Percentiles rank a stretch among this genome's conserved stretches.
Conservation (phyloP, 2,888 invertebrate genomes). For the Cantharis rufa region DNA sequence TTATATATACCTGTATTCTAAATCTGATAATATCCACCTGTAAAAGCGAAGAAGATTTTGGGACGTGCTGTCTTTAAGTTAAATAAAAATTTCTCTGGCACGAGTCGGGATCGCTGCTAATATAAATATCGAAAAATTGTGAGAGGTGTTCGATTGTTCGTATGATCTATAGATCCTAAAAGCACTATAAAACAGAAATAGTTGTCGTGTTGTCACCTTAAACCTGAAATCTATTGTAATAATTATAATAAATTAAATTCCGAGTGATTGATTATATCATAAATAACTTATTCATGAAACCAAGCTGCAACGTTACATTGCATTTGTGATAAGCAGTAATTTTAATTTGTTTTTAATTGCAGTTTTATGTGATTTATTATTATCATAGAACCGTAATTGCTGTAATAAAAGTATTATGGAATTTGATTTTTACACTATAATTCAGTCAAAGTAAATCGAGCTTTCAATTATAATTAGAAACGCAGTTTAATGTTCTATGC, state of each 20-base stretch:
- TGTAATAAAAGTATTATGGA: not conserved
- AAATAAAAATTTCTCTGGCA: too few species aligned
- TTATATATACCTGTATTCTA: too few species aligned
- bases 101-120: too few species aligned
- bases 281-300: not conserved
- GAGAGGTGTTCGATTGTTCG: too few species aligned
- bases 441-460: not conserved
- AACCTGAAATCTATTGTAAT: not conserved
- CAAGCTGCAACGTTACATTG: not conserved
- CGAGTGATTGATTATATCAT: not conserved
- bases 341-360: not conserved
- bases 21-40: too few species aligned
- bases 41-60: too few species aligned
- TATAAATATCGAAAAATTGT: too few species aligned
- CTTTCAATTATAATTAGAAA: not conserved
- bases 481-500: not conserved
- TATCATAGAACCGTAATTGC: not conserved
- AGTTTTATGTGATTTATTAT: not conserved
- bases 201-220: too few species aligned
- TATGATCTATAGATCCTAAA: too few species aligned
- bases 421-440: not conserved
- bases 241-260: not conserved
- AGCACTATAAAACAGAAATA: too few species aligned
- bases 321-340: not conserved
- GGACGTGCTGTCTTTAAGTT: too few species aligned